Conservation (phyloP, 2,797 vertebrate genomes). For the Caiman crocodilus region DNA sequence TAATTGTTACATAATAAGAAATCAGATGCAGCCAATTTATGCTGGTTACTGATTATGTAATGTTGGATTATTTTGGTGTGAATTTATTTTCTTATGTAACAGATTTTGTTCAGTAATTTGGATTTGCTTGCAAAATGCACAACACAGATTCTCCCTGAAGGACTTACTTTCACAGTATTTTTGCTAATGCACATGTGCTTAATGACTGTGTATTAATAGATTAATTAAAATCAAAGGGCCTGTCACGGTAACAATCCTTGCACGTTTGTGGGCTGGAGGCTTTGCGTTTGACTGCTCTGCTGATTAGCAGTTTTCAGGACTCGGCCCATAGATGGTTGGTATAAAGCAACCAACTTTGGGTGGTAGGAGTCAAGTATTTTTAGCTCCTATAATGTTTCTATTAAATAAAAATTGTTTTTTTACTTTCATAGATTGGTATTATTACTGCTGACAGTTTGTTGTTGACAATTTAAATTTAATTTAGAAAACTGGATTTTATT, state of each 20-base stretch:
- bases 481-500: conserved; percentile 49
- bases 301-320: conserved; percentile 47
- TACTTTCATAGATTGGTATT: background rate
- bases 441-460: background rate
- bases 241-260: background rate
- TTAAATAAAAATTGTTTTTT: conserved; percentile 32
- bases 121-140: conserved; percentile 51
- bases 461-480: conserved; percentile 56
- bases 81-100: background rate
- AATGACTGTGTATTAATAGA: no score
- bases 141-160: conserved; percentile 43
- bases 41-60: background rate
- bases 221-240: conserved; percentile 11
- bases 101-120: background rate
- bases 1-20: background rate
- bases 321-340: background rate
- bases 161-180: conserved; percentile 37
- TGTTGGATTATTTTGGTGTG: background rate
- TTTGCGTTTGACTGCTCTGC: conserved; percentile 1
- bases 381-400: conserved; percentile 45
- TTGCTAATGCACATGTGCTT: background rate
- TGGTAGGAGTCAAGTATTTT: conserved; percentile 37
- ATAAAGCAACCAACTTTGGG: background rate
- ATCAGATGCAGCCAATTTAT: background rate
- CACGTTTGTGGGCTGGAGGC: background rate